Conservation (phyloP, 2,797 vertebrate species). For the Neomorphus geoffroyi region DNA sequence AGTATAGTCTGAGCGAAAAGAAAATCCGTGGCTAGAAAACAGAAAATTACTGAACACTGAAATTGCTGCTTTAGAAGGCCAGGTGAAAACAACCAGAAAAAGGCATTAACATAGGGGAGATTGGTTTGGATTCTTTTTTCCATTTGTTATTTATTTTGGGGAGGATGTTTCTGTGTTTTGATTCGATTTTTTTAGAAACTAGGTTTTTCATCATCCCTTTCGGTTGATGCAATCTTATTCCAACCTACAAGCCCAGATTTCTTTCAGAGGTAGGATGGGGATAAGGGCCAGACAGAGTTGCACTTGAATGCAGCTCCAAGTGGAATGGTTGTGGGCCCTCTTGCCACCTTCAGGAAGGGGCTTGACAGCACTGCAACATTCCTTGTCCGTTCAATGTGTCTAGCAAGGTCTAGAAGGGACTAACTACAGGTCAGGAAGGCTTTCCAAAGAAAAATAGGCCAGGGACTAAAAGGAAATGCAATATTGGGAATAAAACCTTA, state of each 20-base stretch:
- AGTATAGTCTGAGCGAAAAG: conserved; percentile 87
- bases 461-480: not conserved
- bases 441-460: not conserved
- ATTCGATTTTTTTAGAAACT: not conserved
- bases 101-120: not conserved
- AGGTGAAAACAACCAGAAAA: not conserved
- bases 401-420: not conserved
- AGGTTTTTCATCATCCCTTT: not conserved
- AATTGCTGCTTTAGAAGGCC: not conserved
- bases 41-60: conserved; percentile 32
- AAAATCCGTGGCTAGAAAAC: conserved; percentile 89
- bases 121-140: not conserved
- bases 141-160: not conserved
- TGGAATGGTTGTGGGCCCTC: not conserved
- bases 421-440: not conserved
- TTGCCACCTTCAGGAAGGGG: not conserved
- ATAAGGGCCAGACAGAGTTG: not conserved
- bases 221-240: not conserved
- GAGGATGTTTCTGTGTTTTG: not conserved
- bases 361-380: not conserved
- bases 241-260: not conserved
- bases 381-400: not conserved
- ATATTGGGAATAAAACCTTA: not conserved
- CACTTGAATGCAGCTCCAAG: not conserved
- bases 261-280: not conserved